Percentiles rank a stretch among this genome's conserved stretches.
Evolutionary conservation across 2,113 vertebrate species (phyloP).

Genomic region (Shinisaurus crocodilurus): DNA sequence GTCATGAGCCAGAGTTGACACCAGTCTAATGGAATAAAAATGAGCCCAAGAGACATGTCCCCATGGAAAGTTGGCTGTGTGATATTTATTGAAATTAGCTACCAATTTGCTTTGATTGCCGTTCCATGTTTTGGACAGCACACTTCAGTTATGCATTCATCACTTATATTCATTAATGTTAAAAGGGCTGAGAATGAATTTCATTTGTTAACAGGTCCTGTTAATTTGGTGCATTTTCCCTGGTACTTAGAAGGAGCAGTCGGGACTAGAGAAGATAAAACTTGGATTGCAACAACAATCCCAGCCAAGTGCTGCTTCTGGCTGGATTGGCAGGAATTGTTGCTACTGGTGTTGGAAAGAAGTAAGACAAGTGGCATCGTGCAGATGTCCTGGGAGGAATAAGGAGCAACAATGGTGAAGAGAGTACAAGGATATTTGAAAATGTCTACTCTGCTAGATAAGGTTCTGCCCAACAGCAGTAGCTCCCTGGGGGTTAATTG

Average conservation of each 20-base stretch:
- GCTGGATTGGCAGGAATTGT: not conserved
- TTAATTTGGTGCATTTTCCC: not conserved
- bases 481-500: too few species aligned
- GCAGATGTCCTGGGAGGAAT: too few species aligned
- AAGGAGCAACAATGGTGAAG: too few species aligned
- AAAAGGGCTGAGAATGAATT: not conserved
- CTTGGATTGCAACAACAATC: not conserved
- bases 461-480: not conserved
- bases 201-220: not conserved
- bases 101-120: not conserved
- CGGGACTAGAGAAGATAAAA: not conserved
- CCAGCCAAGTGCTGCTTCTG: not conserved
- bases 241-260: not conserved
- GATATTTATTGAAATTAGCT: constrained; percentile 13
- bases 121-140: constrained; percentile 35
- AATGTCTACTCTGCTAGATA: not conserved
- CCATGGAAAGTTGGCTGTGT: not conserved
- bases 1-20: not conserved
- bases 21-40: not conserved
- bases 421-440: too few species aligned
- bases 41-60: not conserved
- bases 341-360: not conserved
- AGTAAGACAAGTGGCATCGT: too few species aligned
- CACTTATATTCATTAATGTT: constrained; percentile 27
- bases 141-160: constrained; percentile 8